Percentiles rank a stretch among this genome's conserved stretches.
Evolutionary conservation across 37 sponge, comb jelly and placozoan species (phyloP).

Genomic region (Hormiphora californensis): DNA sequence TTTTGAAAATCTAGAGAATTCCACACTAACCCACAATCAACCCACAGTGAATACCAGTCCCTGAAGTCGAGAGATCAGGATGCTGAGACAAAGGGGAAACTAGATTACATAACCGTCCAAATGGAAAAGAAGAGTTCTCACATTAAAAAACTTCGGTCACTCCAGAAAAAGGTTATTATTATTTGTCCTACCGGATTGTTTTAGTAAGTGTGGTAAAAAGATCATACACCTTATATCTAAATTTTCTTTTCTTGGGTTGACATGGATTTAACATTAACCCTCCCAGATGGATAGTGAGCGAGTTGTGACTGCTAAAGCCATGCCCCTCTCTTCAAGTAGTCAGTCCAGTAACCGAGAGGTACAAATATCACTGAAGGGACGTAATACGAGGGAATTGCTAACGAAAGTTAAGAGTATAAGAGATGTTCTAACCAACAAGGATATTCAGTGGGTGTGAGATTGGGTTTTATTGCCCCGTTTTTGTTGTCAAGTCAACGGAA

Average conservation of each 20-base stretch:
- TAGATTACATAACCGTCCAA: not conserved
- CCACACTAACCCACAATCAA: not conserved
- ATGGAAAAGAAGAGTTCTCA: slow-evolving; percentile 10
- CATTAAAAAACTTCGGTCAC: not conserved
- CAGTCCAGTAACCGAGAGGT: slow-evolving; percentile 15
- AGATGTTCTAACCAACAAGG: slow-evolving; percentile 13
- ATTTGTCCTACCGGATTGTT: no score
- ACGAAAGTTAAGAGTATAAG: slow-evolving; percentile 24
- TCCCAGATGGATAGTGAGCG: not conserved
- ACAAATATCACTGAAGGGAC: not conserved
- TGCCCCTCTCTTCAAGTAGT: not conserved
- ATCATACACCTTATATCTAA: no score
- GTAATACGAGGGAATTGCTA: not conserved
- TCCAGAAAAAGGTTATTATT: slow-evolving; percentile 22
- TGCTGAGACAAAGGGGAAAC: not conserved
- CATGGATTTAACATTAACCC: no score
- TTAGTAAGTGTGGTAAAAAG: no score
- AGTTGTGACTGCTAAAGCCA: not conserved
- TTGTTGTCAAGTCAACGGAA: no score
- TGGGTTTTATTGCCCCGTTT: no score
- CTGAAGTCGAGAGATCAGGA: not conserved
- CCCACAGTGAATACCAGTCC: not conserved
- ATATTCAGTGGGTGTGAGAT: slow-evolving; percentile 18
- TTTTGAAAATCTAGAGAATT: not conserved
- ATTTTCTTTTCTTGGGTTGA: no score